Base-by-base conservation (phyloP, 2,888 invertebrate species). In the Yponomeuta evonymella region DNA sequence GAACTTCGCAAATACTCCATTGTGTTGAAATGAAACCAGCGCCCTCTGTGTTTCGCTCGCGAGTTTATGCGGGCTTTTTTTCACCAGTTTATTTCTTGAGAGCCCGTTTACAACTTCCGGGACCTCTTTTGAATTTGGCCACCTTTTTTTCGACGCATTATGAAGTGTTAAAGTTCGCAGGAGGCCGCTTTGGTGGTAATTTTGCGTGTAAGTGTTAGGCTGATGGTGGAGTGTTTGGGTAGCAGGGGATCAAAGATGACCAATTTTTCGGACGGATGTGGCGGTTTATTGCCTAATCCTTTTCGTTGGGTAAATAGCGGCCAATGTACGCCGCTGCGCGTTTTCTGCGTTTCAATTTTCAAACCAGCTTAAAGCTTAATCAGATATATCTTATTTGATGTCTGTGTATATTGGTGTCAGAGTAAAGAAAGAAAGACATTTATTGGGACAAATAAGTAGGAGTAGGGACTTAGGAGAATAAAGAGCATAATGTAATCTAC, bases 1-100 rank as follows among this genome's bases (percentile, higher is more conserved):
- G 75, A 58, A 72, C 75, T 78, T 75, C 77, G 81, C 88, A 87
- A 88, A 89, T 88, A 87, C 86, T 84, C 83, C 79, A 88, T 89
- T 89, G 90, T 89, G 83, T 79, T 74, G 70, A 76, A 75, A 76
- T 80, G 70, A 29, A 70, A 51, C 70, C 64, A 68, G 51, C 68
- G 68, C 68, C 48, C 48, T 36, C 48, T 51, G 30, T 29, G 70
- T 64, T 64, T 65, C 43, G 63, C 58, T 36, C 65, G 48, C 64
- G 11, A 82, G 83, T 85, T 86, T 83, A 82, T 83, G 83, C 80
- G 80, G 79, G 78, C 81, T 83, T 78, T 77, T 79, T 74, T 75
- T 78, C 74, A 74, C 71, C 71, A 73, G 76, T 73, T 74, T 76
- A 74, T 76, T 73, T 74, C 75, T 76, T 75, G 75, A 74, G 78